Evolutionary conservation across 2,888 invertebrate genomes (phyloP).

Genomic region (Tetropium fuscum): DNA sequence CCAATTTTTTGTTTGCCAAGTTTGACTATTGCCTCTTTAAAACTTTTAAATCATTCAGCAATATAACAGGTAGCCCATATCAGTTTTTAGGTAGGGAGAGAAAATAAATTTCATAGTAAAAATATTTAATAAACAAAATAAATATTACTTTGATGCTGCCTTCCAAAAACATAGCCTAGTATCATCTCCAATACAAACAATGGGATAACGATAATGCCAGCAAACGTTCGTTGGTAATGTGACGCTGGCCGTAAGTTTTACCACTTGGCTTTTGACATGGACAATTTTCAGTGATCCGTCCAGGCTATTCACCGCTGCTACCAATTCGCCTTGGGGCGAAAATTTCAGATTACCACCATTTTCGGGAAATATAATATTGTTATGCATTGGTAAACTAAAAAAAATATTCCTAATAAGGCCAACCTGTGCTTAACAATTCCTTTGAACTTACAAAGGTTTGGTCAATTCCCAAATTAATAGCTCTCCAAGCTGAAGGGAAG

Average conservation of each 20-base stretch:
- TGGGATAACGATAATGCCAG: slow-evolving; percentile 74
- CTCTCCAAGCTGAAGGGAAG: slow-evolving; percentile 75
- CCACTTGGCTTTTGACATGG: slow-evolving; percentile 70
- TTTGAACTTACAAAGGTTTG: slow-evolving; percentile 74
- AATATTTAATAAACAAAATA: background rate
- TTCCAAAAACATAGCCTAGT: slow-evolving; percentile 74
- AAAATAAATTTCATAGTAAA: background rate
- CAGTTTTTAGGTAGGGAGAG: background rate
- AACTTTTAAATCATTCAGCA: too few relatives aligned
- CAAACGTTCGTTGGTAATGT: slow-evolving; percentile 71
- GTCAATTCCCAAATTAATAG: slow-evolving; percentile 77
- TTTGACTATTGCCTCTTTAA: too few relatives aligned
- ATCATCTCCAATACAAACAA: slow-evolving; percentile 73
- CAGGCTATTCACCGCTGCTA: slow-evolving; percentile 76
- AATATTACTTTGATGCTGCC: slow-evolving; percentile 36
- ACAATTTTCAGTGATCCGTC: slow-evolving; percentile 76
- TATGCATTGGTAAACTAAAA: slow-evolving; percentile 72
- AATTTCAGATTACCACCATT: slow-evolving; percentile 73
- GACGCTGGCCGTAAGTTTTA: slow-evolving; percentile 68
- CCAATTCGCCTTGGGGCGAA: slow-evolving; percentile 73
- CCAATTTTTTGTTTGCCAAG: too few relatives aligned
- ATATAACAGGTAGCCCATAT: too few relatives aligned
- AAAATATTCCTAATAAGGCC: background rate
- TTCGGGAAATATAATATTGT: slow-evolving; percentile 72
- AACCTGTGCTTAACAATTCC: background rate